These are phyloP conservation scores for Marisa cornuarietis DNA, from an alignment of 1,140 invertebrate genomes.

Conservation along the genomic window DNA sequence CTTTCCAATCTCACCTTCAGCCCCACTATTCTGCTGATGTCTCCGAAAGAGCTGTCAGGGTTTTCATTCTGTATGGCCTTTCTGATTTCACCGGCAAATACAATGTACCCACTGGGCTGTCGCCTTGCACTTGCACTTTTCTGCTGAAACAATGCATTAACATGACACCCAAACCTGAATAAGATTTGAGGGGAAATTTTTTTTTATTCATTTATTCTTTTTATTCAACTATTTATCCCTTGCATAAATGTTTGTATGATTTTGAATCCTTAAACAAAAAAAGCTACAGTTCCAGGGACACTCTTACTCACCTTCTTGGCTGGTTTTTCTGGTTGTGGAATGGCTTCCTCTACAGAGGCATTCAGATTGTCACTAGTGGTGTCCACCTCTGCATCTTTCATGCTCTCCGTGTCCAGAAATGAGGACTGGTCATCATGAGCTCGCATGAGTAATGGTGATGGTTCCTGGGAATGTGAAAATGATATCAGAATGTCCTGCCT, in stretches of 20 bases:
- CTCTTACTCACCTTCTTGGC: conserved; percentile 39
- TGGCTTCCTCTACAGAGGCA: conserved; percentile 39
- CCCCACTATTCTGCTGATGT: conserved; percentile 96
- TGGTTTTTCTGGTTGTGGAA: conserved; percentile 43
- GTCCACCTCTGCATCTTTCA: conserved; percentile 37
- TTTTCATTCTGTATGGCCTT: conserved; percentile 87
- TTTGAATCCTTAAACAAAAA: no score
- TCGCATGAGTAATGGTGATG: conserved; percentile 69
- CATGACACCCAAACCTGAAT: neutral
- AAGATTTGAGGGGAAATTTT: neutral
- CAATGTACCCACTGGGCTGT: conserved; percentile 95
- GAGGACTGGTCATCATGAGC: conserved; percentile 54
- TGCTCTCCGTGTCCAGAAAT: conserved; percentile 44
- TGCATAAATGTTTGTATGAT: no score
- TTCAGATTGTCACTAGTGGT: conserved; percentile 39
- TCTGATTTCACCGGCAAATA: conserved; percentile 96
- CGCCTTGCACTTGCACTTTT: conserved; percentile 34
- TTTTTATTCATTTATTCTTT: no score
- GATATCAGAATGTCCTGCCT: neutral
- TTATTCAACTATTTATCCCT: no score
- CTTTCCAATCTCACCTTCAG: conserved; percentile 75
- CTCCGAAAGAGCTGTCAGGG: conserved; percentile 94
- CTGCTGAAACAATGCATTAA: conserved; percentile 9
- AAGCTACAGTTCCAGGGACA: neutral
- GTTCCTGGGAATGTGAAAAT: conserved; percentile 65